These are phyloP conservation scores for Oophaga sylvatica DNA, from an alignment of 2,797 vertebrate species.

Conservation along the genomic window DNA sequence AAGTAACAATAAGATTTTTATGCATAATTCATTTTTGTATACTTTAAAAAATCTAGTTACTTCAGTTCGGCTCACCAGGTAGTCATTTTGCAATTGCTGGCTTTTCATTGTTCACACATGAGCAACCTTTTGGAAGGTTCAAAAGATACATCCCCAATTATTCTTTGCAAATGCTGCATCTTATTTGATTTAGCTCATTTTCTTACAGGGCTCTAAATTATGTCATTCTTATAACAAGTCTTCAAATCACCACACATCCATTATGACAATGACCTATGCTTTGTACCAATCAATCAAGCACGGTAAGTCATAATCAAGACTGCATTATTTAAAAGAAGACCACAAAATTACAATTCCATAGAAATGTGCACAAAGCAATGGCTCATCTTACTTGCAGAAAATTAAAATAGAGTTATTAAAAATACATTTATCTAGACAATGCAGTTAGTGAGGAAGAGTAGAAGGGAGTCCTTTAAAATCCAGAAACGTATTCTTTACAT, in stretches of 20 bases:
- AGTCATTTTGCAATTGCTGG: constrained; percentile 43
- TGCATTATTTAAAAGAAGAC: constrained; percentile 55
- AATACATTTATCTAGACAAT: neutral
- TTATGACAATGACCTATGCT: constrained; percentile 56
- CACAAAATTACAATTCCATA: constrained; percentile 46
- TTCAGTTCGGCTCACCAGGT: constrained; percentile 15
- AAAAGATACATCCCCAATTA: constrained; percentile 55
- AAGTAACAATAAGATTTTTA: constrained; percentile 6
- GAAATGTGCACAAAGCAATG: constrained; percentile 24
- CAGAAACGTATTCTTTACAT: neutral
- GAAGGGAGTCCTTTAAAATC: neutral
- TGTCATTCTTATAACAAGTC: constrained; percentile 49
- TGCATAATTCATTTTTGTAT: constrained; percentile 9
- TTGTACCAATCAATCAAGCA: constrained; percentile 52
- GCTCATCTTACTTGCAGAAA: constrained; percentile 20
- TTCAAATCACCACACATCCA: constrained; percentile 48
- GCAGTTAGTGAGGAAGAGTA: neutral
- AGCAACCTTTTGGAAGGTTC: constrained; percentile 54
- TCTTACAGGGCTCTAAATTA: constrained; percentile 57
- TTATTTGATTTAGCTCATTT: constrained; percentile 55
- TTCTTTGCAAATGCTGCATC: constrained; percentile 53
- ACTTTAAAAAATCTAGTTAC: constrained; percentile 27
- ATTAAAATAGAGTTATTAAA: constrained; percentile 31
- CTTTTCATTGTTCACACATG: constrained; percentile 48
- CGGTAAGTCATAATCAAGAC: constrained; percentile 45